phyloP scores from a whole-genome alignment of 1,140 invertebrate genomes.

The Bactericera cockerelli region DNA sequence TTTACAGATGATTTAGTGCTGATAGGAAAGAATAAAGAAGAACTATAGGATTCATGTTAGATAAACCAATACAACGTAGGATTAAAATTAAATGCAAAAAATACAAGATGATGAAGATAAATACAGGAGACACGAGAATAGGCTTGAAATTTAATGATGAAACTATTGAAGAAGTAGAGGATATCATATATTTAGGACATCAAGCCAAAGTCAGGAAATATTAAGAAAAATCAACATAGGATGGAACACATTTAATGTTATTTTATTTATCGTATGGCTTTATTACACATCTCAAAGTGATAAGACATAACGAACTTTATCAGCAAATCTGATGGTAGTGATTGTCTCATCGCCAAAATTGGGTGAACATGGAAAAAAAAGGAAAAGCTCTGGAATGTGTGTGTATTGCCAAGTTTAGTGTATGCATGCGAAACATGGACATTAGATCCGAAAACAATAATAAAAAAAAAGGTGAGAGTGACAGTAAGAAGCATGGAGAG shows the following conservation, averaged over 20 bases:
- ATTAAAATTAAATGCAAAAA: slow-evolving; percentile 15
- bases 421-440: too few species aligned
- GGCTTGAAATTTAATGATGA: slow-evolving; percentile 1
- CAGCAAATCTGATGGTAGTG: too few species aligned
- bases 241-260: too few species aligned
- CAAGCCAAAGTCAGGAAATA: slow-evolving; percentile 1
- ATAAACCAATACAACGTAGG: too few species aligned
- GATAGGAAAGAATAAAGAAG: too few species aligned
- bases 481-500: too few species aligned
- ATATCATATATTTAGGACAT: slow-evolving; percentile 7
- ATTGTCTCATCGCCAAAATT: too few species aligned
- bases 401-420: slow-evolving; percentile 9
- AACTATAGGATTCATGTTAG: too few species aligned
- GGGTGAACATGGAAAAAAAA: background rate
- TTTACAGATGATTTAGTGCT: too few species aligned
- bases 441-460: background rate
- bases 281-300: too few species aligned
- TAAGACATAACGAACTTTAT: too few species aligned
- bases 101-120: slow-evolving; percentile 8
- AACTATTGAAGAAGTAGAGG: slow-evolving; percentile 10
- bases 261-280: too few species aligned
- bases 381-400: slow-evolving; percentile 10
- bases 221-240: slow-evolving; percentile 13
- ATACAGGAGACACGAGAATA: slow-evolving; percentile 3
- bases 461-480: background rate